Conservation (phyloP, 2,797 vertebrate genomes). For the Ctenopoma multispine region DNA sequence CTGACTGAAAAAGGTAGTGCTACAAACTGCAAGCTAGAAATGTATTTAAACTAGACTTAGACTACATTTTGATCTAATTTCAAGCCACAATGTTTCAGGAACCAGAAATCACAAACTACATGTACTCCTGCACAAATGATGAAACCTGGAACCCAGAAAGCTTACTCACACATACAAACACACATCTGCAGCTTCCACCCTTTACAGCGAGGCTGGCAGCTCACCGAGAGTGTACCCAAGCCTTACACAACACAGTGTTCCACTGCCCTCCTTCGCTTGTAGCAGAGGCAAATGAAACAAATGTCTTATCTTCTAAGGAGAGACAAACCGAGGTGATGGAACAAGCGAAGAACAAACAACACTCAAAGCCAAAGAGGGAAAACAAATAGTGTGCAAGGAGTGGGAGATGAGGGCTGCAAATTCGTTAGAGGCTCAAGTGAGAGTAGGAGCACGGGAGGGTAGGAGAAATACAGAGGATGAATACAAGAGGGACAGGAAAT, state of each 20-base stretch:
- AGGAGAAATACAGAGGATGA: conserved; percentile 8
- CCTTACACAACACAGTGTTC: conserved; percentile 16
- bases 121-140: conserved; percentile 2
- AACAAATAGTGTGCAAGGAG: conserved; percentile 45
- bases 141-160: conserved; percentile 1
- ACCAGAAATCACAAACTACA: neutral
- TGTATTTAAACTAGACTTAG: too few species aligned
- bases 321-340: conserved; percentile 41
- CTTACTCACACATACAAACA: neutral
- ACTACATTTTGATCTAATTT: too few species aligned
- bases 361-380: conserved; percentile 24
- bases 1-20: too few species aligned
- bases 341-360: conserved; percentile 50
- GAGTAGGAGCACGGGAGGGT: neutral
- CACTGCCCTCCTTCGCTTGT: conserved; percentile 27
- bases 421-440: conserved; percentile 15
- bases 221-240: conserved; percentile 25
- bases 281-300: conserved; percentile 51
- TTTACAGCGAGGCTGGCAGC: conserved; percentile 3
- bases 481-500: conserved; percentile 30
- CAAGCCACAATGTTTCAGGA: too few species aligned
- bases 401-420: conserved; percentile 38
- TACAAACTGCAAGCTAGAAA: too few species aligned
- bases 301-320: conserved; percentile 44
- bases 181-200: conserved; percentile 9